Evolutionary conservation across 2,113 vertebrate species (phyloP), one percentile per base, ranked within the genome.

Genomic region (Melanerpes formicivorus): DNA sequence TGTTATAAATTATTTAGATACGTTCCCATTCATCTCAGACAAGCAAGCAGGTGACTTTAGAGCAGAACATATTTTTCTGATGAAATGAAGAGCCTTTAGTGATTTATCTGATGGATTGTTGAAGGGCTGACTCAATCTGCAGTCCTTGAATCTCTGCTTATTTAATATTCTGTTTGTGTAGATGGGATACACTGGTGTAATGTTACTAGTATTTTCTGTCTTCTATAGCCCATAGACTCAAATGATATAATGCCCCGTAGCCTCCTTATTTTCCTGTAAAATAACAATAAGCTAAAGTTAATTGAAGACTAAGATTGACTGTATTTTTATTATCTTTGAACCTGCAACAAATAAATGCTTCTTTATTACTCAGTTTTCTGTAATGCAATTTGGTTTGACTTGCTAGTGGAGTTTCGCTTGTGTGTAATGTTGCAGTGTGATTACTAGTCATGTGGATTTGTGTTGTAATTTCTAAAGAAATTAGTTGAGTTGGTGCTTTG

Each of bases 401-500:
- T 75, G 14, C 5, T 66, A 6, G 40, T 66, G 21, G 25, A n/a
- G 14, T 22, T 69, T 18, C 55, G 12, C 44, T 40, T 59, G 54
- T 54, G 37, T 66, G 44, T 18, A 40, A 63, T 22, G 23, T 40
- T 50, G 3, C 42, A 18, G 21, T 14, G 62, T 26, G 27, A 7
- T 67, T 48, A 9, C 6, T 14, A 8, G 22, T 21, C 59, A 48
- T 32, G 25, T 56, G 42, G n/a, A 9, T 86, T 76, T 83, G 23
- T 56, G 7, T 23, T 69, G 30, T 25, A 25, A 2, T 3, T 71
- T 48, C 10, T 18, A 8, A 30, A 77, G 26, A 18, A 11, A 4
- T 0, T 1, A 18, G 9, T 56, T 0, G 1, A 5, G 3, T 44
- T 65, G 26, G 16, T 76, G 23, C 50, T 90, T 7, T 3, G 5